Evolutionary conservation across 2,888 invertebrate species (phyloP), one percentile per base, ranked within the genome.

Genomic region (Zhuqinia jingwanae): DNA sequence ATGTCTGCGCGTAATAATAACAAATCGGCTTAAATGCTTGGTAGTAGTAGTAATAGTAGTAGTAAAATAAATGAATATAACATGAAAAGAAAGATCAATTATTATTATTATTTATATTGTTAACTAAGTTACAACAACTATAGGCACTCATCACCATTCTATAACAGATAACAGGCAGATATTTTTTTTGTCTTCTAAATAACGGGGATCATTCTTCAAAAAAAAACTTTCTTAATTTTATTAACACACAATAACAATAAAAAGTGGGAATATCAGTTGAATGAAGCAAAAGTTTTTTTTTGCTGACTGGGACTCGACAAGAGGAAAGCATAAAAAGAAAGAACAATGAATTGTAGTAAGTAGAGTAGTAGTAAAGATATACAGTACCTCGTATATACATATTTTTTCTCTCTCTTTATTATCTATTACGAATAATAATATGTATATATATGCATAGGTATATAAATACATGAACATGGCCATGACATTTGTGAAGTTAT

Each of bases 141-240:
- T 50, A 2, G 15, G n/a, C n/a, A n/a, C n/a, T 36, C 36, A 36
- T 36, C 36, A 36, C 8, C 36, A 36, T 36, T 36, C 36, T 3
- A 8, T 36, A 8, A 36, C 36, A 36, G 3, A 8, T 36, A n/a
- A n/a, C n/a, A n/a, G n/a, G n/a, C n/a, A n/a, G n/a, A n/a, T n/a
- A n/a, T 50, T 50, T 13, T 50, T 50, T 50, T 22, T 27, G 25
- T 42, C 42, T 50, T 50, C 36, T 65, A 20, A 65, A 42, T 65
- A 65, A 65, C 65, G 65, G 42, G 65, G 65, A 42, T 25, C 58
- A 10, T 65, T 42, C 20, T 42, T 42, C 65, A 36, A 36, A 42
- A 63, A n/a, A n/a, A 63, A n/a, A 17, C 42, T 65, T 65, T 63
- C 36, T 63, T 42, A 65, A 58, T 36, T 42, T 65, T 65, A 65